A percentile compares a stretch with the other conserved stretches of the same genome.
These are phyloP conservation scores for Alaudala cheleensis DNA, from an alignment of 2,113 vertebrate species.

Conservation along the genomic window DNA sequence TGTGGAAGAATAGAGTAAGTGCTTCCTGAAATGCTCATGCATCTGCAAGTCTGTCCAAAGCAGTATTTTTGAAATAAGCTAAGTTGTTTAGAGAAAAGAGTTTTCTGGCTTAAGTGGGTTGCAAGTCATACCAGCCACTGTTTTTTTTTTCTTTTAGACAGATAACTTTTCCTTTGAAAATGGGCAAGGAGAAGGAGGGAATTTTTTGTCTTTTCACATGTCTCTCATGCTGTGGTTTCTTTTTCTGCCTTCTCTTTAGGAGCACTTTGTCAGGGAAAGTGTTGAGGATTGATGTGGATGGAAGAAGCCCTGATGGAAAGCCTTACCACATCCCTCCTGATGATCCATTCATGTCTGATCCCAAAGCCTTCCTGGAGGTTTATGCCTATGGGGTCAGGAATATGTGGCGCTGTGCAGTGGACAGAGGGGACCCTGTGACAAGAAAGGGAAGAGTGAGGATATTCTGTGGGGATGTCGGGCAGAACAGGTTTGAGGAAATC, in stretches of 20 bases:
- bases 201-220: not conserved
- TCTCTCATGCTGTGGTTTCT: not conserved
- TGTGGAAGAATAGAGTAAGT: not conserved
- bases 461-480: conserved; percentile 86
- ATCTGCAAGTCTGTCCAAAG: not conserved
- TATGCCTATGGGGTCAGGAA: conserved; percentile 85
- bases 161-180: not conserved
- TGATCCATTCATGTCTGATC: conserved; percentile 79
- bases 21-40: not conserved
- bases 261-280: conserved; percentile 84
- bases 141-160: not conserved
- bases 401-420: conserved; percentile 85
- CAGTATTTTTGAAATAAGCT: not conserved
- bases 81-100: not conserved
- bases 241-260: conserved; percentile 60
- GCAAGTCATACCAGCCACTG: not conserved
- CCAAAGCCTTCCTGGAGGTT: conserved; percentile 72
- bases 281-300: conserved; percentile 80
- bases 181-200: not conserved
- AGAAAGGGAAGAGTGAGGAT: conserved; percentile 78
- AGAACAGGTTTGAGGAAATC: conserved; percentile 87
- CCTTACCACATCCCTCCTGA: conserved; percentile 77
- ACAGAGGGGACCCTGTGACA: conserved; percentile 76
- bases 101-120: not conserved
- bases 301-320: conserved; percentile 38